Percentiles rank a stretch among this genome's conserved stretches.
These are phyloP conservation scores for Dendroctonus ponderosae DNA, from an alignment of 1,140 invertebrate species.

Conservation along the genomic window DNA sequence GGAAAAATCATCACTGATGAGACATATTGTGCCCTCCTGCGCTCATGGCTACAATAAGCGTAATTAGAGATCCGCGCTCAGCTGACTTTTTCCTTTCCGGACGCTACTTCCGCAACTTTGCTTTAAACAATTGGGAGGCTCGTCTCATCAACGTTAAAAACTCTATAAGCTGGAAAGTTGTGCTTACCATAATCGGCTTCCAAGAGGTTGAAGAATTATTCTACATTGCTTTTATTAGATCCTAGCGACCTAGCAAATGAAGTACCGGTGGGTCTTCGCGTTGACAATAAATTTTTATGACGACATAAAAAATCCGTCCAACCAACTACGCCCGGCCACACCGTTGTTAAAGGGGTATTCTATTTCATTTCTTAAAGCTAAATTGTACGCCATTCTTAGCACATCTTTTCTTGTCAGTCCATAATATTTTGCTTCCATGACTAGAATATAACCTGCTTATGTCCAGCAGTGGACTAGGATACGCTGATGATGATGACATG, in stretches of 20 bases:
- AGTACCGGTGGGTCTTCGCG: slow-evolving; percentile 18
- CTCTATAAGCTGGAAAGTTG: slow-evolving; percentile 13
- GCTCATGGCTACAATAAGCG: slow-evolving; percentile 48
- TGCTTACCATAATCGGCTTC: slow-evolving; percentile 29
- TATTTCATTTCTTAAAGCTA: slow-evolving; percentile 8
- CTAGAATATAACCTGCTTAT: background rate
- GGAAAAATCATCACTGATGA: slow-evolving; percentile 29
- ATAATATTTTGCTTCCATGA: slow-evolving; percentile 11
- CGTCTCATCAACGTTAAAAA: slow-evolving; percentile 28
- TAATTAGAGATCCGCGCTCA: slow-evolving; percentile 54
- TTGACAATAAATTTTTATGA: slow-evolving; percentile 4
- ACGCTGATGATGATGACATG: too few species aligned
- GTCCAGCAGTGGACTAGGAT: too few species aligned
- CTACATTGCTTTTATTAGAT: slow-evolving; percentile 44
- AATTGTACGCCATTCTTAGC: slow-evolving; percentile 1
- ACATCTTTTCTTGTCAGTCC: slow-evolving; percentile 22
- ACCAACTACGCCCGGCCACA: slow-evolving; percentile 5
- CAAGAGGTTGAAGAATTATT: slow-evolving; percentile 46
- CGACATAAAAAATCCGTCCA: slow-evolving; percentile 4
- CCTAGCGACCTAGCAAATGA: slow-evolving; percentile 41
- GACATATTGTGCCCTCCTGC: slow-evolving; percentile 36
- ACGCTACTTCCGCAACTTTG: slow-evolving; percentile 16
- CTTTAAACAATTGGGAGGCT: slow-evolving; percentile 22
- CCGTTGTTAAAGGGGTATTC: slow-evolving; percentile 9
- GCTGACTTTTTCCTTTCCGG: slow-evolving; percentile 42